A percentile compares a stretch with the other conserved stretches of the same genome.
Conservation (phyloP, 2,888 invertebrate species). For the Allolobophora icterica region DNA sequence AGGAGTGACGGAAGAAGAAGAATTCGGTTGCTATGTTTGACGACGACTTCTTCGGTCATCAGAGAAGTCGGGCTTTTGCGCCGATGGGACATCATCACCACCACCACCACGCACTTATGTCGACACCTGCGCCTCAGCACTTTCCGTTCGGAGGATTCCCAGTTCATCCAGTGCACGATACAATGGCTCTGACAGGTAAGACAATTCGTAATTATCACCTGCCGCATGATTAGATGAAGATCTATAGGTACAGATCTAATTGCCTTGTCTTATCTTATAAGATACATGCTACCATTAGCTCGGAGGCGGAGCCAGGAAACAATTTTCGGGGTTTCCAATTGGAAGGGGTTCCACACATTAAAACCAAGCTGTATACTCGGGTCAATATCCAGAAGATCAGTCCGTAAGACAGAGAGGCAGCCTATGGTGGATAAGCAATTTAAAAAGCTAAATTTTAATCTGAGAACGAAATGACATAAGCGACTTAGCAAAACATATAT, state of each 20-base stretch:
- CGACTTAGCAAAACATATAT: not conserved
- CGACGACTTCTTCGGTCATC: conserved; percentile 56
- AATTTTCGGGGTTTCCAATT: too few relatives aligned
- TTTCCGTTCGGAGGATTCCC: conserved; percentile 62
- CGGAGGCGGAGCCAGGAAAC: too few relatives aligned
- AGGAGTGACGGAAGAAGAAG: not conserved
- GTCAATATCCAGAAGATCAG: too few relatives aligned
- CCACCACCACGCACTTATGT: not conserved
- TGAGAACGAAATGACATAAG: too few relatives aligned
- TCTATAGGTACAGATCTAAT: not conserved
- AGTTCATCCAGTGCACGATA: conserved; percentile 61
- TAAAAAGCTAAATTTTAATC: too few relatives aligned
- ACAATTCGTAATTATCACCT: conserved; percentile 22
- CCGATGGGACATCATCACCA: conserved; percentile 7
- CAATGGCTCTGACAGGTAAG: conserved; percentile 58
- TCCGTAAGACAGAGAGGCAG: too few relatives aligned
- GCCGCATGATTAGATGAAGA: conserved; percentile 32
- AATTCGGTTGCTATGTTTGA: conserved; percentile 54
- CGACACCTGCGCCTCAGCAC: conserved; percentile 53
- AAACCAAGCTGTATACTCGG: too few relatives aligned
- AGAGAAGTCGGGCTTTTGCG: conserved; percentile 14
- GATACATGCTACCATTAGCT: too few relatives aligned
- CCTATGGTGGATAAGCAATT: too few relatives aligned
- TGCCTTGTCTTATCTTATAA: too few relatives aligned
- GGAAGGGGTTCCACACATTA: too few relatives aligned